Evolutionary conservation across 2,113 vertebrate genomes (phyloP), one percentile per base, ranked within the genome.

Genomic region (Cervus canadensis): DNA sequence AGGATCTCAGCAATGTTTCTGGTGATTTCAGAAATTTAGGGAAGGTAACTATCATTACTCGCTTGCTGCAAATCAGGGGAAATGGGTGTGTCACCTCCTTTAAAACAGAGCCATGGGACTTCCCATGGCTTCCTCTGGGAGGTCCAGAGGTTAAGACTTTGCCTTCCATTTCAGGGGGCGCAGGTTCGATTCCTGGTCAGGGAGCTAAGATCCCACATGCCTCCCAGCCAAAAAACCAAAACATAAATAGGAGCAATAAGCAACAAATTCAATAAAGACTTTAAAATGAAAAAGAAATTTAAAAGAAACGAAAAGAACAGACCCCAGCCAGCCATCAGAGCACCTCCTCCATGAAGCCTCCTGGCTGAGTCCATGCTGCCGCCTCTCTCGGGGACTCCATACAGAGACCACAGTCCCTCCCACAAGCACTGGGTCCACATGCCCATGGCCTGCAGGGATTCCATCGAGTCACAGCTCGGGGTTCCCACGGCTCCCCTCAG

Each of bases 351-450:
- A 16, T 30, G 67, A 74, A 74, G 60, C 8, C 33, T 25, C 1
- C 10, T 56, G 76, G 30, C 21, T 43, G 92, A 57, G 52, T 2
- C 33, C 52, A 19, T 0, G 3, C 40, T 43, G 57, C 30, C 4
- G 26, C 21, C n/a, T 26, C 13, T 26, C 30, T 81, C 1, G 16
- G 12, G 40, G 3, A 13, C 64, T 25, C 5, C 2, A 6, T 2
- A 14, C 21, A 28, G 52, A 74, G 23, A 5, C 19, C 23, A 6
- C 12, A 36, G 17, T 21, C 45, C 15, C 17, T 14, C 23, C 23
- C 36, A 28, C 50, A 3, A 9, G 4, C 1, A 7, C n/a, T 52
- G 14, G 11, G 19, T 40, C 19, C 40, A 0, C 0, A 0, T 43
- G 25, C 21, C 25, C 43, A 33, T 1, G 0, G 11, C 50, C 17